phyloP scores from a whole-genome alignment of 2,797 vertebrate genomes.

The Vultur gryphus region DNA sequence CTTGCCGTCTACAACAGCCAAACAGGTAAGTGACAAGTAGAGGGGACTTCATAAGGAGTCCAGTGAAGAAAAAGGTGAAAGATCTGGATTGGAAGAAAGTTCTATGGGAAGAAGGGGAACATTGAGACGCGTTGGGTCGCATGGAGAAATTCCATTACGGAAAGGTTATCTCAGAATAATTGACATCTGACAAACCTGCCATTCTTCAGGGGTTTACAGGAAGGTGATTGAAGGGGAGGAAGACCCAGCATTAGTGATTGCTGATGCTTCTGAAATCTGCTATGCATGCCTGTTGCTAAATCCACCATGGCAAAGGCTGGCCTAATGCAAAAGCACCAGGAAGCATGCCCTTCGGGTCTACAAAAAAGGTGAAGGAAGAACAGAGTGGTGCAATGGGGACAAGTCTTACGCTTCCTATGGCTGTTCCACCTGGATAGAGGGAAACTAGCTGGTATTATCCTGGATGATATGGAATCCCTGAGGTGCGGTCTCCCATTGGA shows the following conservation, averaged over 20 bases:
- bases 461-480: neutral
- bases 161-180: neutral
- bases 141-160: neutral
- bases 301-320: neutral
- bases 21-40: neutral
- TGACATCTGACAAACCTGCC: neutral
- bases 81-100: neutral
- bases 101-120: neutral
- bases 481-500: neutral
- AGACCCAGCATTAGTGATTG: neutral
- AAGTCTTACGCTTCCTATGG: neutral
- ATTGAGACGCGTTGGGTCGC: fast-evolving
- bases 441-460: neutral
- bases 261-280: neutral
- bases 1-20: neutral
- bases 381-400: neutral
- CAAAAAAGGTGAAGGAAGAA: neutral
- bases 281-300: neutral
- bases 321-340: neutral
- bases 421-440: neutral
- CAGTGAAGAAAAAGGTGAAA: neutral
- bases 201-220: neutral
- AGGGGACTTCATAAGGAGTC: neutral
- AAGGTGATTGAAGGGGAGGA: neutral
- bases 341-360: neutral